Conservation (phyloP, 2,797 vertebrate genomes). For the Lates japonicus region DNA sequence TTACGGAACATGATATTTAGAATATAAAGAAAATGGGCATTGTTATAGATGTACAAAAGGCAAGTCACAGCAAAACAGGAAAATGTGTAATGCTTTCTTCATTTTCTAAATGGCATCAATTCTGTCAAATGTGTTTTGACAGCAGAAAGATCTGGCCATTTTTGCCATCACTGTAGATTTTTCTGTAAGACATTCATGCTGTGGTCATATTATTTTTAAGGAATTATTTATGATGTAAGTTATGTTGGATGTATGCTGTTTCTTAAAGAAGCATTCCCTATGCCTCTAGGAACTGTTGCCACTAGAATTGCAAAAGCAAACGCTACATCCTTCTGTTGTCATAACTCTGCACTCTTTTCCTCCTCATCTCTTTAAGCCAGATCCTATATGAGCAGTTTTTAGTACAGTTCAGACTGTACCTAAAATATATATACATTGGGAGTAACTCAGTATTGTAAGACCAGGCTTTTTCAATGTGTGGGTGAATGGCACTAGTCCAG, state of each 20-base stretch:
- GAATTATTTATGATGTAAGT: constrained; percentile 90
- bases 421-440: constrained; percentile 41
- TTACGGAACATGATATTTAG: constrained; percentile 71
- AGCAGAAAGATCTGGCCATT: constrained; percentile 82
- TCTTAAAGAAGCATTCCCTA: constrained; percentile 87
- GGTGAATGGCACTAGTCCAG: constrained; percentile 60
- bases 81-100: constrained; percentile 68
- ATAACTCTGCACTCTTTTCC: constrained; percentile 43
- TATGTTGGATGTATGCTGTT: constrained; percentile 87
- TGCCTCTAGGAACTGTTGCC: constrained; percentile 87
- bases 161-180: constrained; percentile 82
- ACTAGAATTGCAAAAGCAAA: constrained; percentile 80
- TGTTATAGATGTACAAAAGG: constrained; percentile 72
- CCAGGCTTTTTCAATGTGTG: constrained; percentile 50
- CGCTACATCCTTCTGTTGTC: constrained; percentile 73
- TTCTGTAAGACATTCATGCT: constrained; percentile 84
- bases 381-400: constrained; percentile 41
- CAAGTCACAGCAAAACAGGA: constrained; percentile 64
- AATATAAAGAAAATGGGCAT: constrained; percentile 80
- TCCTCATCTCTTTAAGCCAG: constrained; percentile 39
- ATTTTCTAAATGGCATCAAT: constrained; percentile 74
- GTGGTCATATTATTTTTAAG: constrained; percentile 85
- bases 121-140: constrained; percentile 75
- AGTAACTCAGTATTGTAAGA: constrained; percentile 64
- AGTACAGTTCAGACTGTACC: constrained; percentile 50